Evolutionary conservation across 2,888 invertebrate species (phyloP), one percentile per base, ranked within the genome.

Genomic region (Caenorhabditis wallacei): DNA sequence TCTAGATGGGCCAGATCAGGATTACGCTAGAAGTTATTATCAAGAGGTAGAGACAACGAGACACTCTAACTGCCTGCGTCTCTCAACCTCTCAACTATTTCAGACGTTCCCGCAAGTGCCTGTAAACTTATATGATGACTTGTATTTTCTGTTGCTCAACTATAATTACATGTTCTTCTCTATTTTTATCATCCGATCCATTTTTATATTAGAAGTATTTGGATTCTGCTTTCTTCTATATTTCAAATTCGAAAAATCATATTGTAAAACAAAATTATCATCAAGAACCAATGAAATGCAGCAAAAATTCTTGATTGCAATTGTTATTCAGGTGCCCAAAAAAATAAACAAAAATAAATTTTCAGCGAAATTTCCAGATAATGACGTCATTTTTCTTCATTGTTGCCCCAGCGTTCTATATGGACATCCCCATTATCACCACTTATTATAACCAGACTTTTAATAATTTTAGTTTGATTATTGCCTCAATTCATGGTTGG

Each of bases 381-480:
- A 18, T 18, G 4, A 48, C 18, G 2, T 18, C 46, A 8, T 8
- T 40, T 2, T 18, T 13, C 13, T 8, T n/a, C 8, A n/a, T 48
- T 7, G 3, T 48, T 2, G 18, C 18, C 3, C 46, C 46, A 2
- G 46, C 18, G 2, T 3, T 48, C 3, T 48, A 48, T 18, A 18
- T 48, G 13, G 18, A 48, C 2, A 18, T 18, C 8, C 1, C 46
- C 2, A 5, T 8, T 30, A 5, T 30, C 8, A 5, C 8, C 18
- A 18, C 46, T 48, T 37, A 59, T 37, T 40, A 59, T 13, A 59
- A 59, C 40, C 59, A 59, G 40, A 18, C 22, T n/a, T 18, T 64
- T 16, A 64, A 64, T 30, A 64, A 64, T 11, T n/a, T 64, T 1
- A 18, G n/a, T 0, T 16, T 64, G 24, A 46, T 48, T 11, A 2